These are phyloP conservation scores for Calliphora vomitoria DNA, from an alignment of 2,888 invertebrate genomes.

Conservation along the genomic window DNA sequence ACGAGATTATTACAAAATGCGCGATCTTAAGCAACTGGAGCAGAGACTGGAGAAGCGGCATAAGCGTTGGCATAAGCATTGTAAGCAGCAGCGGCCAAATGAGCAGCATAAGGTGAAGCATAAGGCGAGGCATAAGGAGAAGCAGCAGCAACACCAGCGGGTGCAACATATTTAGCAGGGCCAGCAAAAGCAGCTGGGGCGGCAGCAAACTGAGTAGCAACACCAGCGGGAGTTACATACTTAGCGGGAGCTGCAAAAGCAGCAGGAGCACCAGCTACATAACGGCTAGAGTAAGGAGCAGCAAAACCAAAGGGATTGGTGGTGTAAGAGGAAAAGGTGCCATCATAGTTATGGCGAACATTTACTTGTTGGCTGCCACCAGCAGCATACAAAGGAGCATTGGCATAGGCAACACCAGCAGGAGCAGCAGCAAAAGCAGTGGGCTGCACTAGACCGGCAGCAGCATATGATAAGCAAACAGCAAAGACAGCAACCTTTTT, in stretches of 20 bases:
- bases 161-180: slow-evolving; percentile 55
- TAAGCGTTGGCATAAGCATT: slow-evolving; percentile 16
- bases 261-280: slow-evolving; percentile 79
- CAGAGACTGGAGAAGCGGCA: slow-evolving; percentile 22
- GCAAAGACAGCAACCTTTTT: slow-evolving; percentile 78
- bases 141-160: slow-evolving; percentile 73
- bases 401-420: slow-evolving; percentile 84
- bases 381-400: slow-evolving; percentile 83
- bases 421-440: slow-evolving; percentile 73
- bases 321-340: slow-evolving; percentile 81
- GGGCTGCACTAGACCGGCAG: slow-evolving; percentile 75
- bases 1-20: not conserved
- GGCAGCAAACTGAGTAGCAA: slow-evolving; percentile 68
- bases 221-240: slow-evolving; percentile 32
- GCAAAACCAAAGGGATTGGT: slow-evolving; percentile 81
- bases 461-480: slow-evolving; percentile 78
- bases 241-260: slow-evolving; percentile 67
- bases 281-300: slow-evolving; percentile 80
- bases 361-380: slow-evolving; percentile 82
- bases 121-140: slow-evolving; percentile 55
- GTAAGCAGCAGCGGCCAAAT: slow-evolving; percentile 62
- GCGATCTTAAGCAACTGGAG: slow-evolving; percentile 14
- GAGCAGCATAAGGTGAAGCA: slow-evolving; percentile 73
- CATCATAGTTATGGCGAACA: slow-evolving; percentile 82
- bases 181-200: slow-evolving; percentile 73